These are phyloP conservation scores for Eulemur albifrons DNA, from an alignment of 2,797 vertebrate species.

Conservation along the genomic window DNA sequence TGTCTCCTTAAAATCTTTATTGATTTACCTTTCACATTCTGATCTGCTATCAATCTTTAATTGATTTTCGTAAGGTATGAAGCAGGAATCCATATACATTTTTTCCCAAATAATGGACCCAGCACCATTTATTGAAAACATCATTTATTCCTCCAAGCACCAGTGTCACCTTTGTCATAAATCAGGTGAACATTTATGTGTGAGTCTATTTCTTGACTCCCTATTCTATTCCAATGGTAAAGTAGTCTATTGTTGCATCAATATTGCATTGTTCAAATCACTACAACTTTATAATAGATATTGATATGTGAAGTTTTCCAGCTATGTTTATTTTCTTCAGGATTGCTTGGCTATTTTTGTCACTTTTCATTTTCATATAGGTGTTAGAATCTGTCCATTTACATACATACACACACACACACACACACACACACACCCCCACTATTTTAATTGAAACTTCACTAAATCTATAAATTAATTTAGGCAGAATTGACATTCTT, in stretches of 20 bases:
- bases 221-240: background rate
- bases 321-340: background rate
- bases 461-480: background rate
- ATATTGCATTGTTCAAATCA: background rate
- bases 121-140: background rate
- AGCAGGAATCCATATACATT: background rate
- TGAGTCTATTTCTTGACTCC: background rate
- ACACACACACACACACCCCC: background rate
- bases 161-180: background rate
- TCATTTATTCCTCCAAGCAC: background rate
- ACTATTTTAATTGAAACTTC: background rate
- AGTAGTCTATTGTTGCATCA: background rate
- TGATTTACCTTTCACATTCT: background rate
- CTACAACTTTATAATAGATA: background rate
- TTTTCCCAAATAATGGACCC: background rate
- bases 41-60: background rate
- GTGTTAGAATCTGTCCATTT: background rate
- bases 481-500: background rate
- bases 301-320: background rate
- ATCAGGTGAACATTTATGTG: background rate
- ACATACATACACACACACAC: background rate
- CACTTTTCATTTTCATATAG: background rate
- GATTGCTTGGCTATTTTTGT: background rate
- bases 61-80: background rate
- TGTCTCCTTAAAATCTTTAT: background rate